phyloP scores from a whole-genome alignment of 2,797 vertebrate species.

The Poliocrania exsul region DNA sequence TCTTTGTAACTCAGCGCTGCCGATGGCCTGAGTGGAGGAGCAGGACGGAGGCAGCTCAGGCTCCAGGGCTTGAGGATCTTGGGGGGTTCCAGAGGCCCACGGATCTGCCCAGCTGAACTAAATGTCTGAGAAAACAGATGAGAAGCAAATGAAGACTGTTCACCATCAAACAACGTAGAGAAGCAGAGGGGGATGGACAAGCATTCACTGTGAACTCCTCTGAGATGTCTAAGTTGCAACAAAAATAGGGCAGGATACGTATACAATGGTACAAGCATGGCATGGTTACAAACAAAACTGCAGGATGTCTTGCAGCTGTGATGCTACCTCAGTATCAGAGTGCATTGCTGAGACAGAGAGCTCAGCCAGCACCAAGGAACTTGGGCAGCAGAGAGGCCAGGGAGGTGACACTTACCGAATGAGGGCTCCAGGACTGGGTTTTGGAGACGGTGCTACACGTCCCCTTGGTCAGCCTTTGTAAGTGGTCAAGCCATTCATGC shows the following conservation, averaged over 20 bases:
- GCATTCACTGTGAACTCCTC: background rate
- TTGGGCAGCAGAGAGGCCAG: background rate
- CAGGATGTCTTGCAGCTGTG: background rate
- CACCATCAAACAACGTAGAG: background rate
- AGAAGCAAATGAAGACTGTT: constrained; percentile 67
- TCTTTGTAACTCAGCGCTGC: constrained; percentile 98
- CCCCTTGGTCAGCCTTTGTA: constrained; percentile 88
- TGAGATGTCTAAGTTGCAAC: background rate
- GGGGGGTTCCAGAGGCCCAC: constrained; percentile 92
- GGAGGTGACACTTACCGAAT: constrained; percentile 63
- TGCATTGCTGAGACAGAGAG: background rate
- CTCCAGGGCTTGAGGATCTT: constrained; percentile 96
- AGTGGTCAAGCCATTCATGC: constrained; percentile 94
- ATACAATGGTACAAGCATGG: background rate
- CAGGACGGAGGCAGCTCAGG: constrained; percentile 94
- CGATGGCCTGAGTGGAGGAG: constrained; percentile 94
- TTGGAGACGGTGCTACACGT: constrained; percentile 84
- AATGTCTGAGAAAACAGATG: constrained; percentile 81
- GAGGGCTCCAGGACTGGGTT: constrained; percentile 76
- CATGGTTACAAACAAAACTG: background rate
- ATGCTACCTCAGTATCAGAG: background rate
- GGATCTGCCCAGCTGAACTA: constrained; percentile 75
- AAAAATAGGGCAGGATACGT: background rate
- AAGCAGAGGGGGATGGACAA: background rate
- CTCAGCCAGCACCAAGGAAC: background rate